Conservation (phyloP, 2,797 vertebrate genomes). For the Spizella passerina region DNA sequence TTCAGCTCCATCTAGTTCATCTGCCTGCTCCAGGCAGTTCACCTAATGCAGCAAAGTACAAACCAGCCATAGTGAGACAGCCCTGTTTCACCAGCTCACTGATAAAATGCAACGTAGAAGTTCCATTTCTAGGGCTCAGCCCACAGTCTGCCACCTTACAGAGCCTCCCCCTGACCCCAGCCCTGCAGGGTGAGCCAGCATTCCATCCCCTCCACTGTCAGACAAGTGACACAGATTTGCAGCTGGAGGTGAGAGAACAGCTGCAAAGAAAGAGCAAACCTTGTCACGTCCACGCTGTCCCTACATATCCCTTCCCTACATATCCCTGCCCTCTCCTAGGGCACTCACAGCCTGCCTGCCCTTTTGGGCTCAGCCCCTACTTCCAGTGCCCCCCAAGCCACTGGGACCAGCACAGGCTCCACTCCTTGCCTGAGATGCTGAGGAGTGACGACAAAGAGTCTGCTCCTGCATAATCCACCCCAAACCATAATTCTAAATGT, state of each 20-base stretch:
- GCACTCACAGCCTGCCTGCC: neutral
- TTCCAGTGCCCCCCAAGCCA: neutral
- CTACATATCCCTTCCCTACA: neutral
- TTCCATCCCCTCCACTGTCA: neutral
- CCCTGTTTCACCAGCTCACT: neutral
- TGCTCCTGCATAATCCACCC: neutral
- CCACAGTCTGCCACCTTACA: neutral
- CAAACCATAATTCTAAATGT: conserved; percentile 17
- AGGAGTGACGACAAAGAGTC: neutral
- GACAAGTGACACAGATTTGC: rapidly evolving
- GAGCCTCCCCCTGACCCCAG: neutral
- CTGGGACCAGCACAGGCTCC: neutral
- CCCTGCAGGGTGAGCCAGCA: neutral
- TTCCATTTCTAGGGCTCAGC: neutral
- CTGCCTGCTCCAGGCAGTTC: neutral
- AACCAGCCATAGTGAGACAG: neutral
- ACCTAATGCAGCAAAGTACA: neutral
- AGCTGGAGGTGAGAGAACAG: neutral
- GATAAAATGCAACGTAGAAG: rapidly evolving
- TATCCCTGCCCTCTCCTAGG: neutral
- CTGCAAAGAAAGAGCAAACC: neutral
- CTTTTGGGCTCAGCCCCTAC: neutral
- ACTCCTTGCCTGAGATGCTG: rapidly evolving
- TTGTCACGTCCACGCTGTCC: rapidly evolving
- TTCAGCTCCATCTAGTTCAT: neutral